Evolutionary conservation across 1,140 invertebrate genomes (phyloP).

Genomic region (Dufourea novaeangliae): DNA sequence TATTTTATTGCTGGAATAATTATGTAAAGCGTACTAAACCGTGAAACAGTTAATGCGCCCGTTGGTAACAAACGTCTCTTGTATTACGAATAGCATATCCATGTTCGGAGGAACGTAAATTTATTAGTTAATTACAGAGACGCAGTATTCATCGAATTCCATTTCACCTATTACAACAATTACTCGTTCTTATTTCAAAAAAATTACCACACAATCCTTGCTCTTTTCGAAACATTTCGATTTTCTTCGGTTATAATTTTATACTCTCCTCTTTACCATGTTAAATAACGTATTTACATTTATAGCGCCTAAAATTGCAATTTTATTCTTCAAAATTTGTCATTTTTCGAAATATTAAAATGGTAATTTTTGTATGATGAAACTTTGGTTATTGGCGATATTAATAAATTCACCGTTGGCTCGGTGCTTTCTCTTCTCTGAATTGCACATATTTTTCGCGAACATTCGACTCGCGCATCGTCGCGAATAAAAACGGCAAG

Average conservation of each 20-base stretch:
- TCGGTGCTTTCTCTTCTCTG: background rate
- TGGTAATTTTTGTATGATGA: background rate
- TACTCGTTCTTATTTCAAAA: conserved; percentile 12
- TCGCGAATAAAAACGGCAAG: background rate
- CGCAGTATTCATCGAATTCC: conserved; percentile 9
- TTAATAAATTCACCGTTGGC: background rate
- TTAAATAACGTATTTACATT: background rate
- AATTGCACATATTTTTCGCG: background rate
- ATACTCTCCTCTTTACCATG: background rate
- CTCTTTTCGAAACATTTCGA: background rate
- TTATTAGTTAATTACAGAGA: conserved; percentile 29
- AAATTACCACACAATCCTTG: background rate
- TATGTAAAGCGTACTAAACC: conserved; percentile 39
- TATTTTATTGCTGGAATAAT: conserved; percentile 43
- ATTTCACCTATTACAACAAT: background rate
- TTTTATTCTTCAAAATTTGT: background rate
- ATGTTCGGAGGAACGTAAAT: conserved; percentile 7
- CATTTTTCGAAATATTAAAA: background rate
- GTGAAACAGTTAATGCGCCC: conserved; percentile 37
- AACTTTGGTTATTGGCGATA: background rate
- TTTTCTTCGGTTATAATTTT: background rate
- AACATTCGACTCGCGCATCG: background rate
- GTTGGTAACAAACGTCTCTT: conserved; percentile 27
- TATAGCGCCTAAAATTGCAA: background rate
- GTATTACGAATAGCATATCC: background rate